A percentile compares a stretch with the other conserved stretches of the same genome.
These are phyloP conservation scores for Planiliza haematocheilus DNA, from an alignment of 2,113 vertebrate species.

Conservation along the genomic window DNA sequence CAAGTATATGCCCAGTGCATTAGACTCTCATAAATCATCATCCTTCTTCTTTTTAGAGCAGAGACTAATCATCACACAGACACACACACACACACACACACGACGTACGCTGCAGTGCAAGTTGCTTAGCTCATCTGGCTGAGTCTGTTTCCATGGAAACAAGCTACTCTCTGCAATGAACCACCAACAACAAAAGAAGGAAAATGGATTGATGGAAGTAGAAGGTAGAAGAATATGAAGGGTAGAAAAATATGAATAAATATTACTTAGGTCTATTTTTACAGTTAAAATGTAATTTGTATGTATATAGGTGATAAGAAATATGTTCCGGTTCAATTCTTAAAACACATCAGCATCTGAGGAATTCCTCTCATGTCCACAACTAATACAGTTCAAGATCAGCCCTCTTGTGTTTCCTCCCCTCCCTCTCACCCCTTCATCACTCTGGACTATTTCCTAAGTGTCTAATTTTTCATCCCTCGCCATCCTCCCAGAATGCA, in stretches of 20 bases:
- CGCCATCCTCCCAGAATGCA: background rate
- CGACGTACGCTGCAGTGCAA: conserved; percentile 55
- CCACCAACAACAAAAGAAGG: conserved; percentile 65
- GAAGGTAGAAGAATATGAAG: conserved; percentile 19
- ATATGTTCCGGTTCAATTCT: too few relatives aligned
- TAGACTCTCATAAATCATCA: conserved; percentile 64
- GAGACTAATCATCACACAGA: conserved; percentile 19
- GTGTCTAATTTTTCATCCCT: conserved; percentile 8
- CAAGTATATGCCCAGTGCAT: conserved; percentile 46
- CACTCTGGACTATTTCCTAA: background rate
- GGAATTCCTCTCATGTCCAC: conserved; percentile 5
- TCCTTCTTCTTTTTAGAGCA: conserved; percentile 23
- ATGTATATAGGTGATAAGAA: too few relatives aligned
- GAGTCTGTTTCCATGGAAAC: conserved; percentile 82
- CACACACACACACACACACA: conserved; percentile 25
- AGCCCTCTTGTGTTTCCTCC: background rate
- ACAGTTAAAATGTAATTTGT: background rate
- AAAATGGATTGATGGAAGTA: conserved; percentile 27
- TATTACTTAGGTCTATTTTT: background rate
- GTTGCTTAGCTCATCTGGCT: conserved; percentile 62
- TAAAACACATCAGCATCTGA: background rate
- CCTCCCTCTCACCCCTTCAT: background rate
- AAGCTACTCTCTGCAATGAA: conserved; percentile 60
- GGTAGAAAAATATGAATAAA: background rate
- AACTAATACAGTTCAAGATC: conserved; percentile 10